A percentile compares a stretch with the other conserved stretches of the same genome.
Conservation (phyloP, 1,140 invertebrate genomes). For the Papilio aristodemus region DNA sequence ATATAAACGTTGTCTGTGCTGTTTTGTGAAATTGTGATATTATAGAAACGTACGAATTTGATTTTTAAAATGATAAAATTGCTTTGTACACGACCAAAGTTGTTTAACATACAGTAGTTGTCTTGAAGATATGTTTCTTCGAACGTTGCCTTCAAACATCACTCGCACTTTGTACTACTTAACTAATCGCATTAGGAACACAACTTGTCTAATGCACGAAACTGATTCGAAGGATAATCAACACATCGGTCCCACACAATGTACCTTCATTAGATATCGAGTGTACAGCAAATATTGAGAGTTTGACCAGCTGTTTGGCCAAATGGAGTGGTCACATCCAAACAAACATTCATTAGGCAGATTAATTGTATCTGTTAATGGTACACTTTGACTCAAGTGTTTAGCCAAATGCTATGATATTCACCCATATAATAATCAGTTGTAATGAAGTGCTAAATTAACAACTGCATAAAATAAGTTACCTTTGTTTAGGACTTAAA, state of each 20-base stretch:
- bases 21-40: too few relatives aligned
- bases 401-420: constrained; percentile 37
- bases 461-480: too few relatives aligned
- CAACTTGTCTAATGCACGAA: constrained; percentile 26
- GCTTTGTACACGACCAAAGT: too few relatives aligned
- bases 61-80: too few relatives aligned
- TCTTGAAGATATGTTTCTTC: neutral
- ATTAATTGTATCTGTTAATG: constrained; percentile 66
- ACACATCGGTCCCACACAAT: constrained; percentile 39
- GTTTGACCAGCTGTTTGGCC: constrained; percentile 54
- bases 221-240: constrained; percentile 28
- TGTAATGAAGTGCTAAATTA: too few relatives aligned
- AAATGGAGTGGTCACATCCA: constrained; percentile 55
- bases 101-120: neutral
- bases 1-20: too few relatives aligned
- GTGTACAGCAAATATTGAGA: constrained; percentile 54
- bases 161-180: neutral
- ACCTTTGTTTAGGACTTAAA: too few relatives aligned
- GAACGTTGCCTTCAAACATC: neutral
- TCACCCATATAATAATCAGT: neutral
- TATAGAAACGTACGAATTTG: too few relatives aligned
- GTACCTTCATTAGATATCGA: constrained; percentile 55
- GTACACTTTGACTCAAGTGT: constrained; percentile 48
- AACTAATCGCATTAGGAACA: constrained; percentile 17
- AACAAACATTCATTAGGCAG: constrained; percentile 66